Percentiles rank a stretch among this genome's conserved stretches.
These are phyloP conservation scores for Elachura formosa DNA, from an alignment of 2,113 vertebrate species.

Conservation along the genomic window DNA sequence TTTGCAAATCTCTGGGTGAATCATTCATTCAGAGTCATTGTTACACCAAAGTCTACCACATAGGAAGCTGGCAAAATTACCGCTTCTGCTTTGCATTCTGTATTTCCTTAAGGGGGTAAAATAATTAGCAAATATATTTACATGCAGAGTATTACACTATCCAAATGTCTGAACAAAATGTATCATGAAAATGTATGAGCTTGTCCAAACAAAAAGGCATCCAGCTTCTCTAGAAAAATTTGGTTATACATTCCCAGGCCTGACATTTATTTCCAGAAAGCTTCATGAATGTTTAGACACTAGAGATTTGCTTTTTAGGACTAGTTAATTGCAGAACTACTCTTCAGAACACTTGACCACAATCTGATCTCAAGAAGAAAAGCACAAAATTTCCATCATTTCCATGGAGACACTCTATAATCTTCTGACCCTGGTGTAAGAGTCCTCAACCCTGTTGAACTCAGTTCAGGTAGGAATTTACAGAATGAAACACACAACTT, in stretches of 20 bases:
- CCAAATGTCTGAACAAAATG: neutral
- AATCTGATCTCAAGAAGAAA: neutral
- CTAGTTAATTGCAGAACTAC: neutral
- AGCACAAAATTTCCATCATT: neutral
- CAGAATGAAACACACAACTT: neutral
- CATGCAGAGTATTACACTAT: neutral
- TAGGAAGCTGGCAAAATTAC: neutral
- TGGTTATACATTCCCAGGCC: neutral
- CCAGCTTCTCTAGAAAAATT: neutral
- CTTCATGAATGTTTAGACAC: neutral
- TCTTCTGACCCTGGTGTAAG: neutral
- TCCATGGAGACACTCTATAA: neutral
- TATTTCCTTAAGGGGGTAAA: neutral
- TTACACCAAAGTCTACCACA: neutral
- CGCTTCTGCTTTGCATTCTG: neutral
- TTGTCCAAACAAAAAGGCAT: neutral
- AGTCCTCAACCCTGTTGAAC: neutral
- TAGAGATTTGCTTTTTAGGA: neutral
- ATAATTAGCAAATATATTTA: neutral
- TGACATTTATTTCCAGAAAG: neutral
- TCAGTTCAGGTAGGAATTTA: neutral
- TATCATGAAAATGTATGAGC: neutral
- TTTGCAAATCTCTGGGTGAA: neutral
- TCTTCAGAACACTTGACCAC: neutral
- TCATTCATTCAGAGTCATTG: neutral